Evolutionary conservation across 2,797 vertebrate species (phyloP).

Genomic region (Centroberyx gerrardi): DNA sequence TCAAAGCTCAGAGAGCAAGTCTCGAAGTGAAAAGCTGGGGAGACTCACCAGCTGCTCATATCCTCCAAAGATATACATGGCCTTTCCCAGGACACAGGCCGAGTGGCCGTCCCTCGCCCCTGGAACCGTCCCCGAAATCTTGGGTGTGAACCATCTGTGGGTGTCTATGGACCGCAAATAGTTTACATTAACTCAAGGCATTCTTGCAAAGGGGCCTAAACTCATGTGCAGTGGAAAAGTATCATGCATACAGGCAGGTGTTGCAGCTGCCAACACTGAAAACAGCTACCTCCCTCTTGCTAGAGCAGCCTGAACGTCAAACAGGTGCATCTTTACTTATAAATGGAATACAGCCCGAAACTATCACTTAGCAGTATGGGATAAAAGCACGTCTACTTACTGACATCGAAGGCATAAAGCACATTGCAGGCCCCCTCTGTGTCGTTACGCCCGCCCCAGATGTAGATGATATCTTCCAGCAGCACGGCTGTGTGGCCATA

Average conservation of each 20-base stretch:
- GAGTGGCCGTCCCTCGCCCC: slow-evolving; percentile 98
- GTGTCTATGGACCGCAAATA: slow-evolving; percentile 83
- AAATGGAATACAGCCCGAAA: slow-evolving; percentile 39
- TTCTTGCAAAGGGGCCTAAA: neutral
- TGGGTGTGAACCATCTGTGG: slow-evolving; percentile 96
- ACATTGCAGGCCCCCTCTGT: slow-evolving; percentile 98
- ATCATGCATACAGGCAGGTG: slow-evolving; percentile 41
- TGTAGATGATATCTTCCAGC: slow-evolving; percentile 95
- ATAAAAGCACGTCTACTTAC: slow-evolving; percentile 85
- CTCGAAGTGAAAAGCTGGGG: slow-evolving; percentile 13
- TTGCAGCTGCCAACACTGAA: slow-evolving; percentile 12
- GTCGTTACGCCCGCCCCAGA: slow-evolving; percentile 98
- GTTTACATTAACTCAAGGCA: slow-evolving; percentile 21
- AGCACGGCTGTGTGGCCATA: slow-evolving; percentile 98
- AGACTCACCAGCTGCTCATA: slow-evolving; percentile 97
- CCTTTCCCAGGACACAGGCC: slow-evolving; percentile 93
- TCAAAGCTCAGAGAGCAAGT: slow-evolving; percentile 17
- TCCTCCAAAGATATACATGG: slow-evolving; percentile 98
- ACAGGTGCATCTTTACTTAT: slow-evolving; percentile 48
- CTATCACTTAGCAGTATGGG: slow-evolving; percentile 3
- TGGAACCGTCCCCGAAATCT: slow-evolving; percentile 93
- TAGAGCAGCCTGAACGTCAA: slow-evolving; percentile 32
- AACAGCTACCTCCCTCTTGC: slow-evolving; percentile 17
- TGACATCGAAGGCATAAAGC: slow-evolving; percentile 96
- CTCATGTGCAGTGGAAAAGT: slow-evolving; percentile 21